Base-by-base conservation (phyloP, 2,888 invertebrate genomes). In the Ditula angustiorana region DNA sequence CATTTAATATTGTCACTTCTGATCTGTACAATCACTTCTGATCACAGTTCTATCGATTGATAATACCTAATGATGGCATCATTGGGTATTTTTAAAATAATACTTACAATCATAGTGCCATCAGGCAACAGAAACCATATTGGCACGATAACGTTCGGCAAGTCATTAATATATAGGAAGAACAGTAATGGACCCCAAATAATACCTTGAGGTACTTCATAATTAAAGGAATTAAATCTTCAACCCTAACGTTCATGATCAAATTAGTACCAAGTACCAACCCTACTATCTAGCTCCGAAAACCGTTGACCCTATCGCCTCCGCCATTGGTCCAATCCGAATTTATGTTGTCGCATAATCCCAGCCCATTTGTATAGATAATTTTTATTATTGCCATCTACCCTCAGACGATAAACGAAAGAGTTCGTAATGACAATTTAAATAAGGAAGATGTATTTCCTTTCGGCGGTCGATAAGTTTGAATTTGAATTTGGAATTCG, bases 331-430 rank as follows among this genome's bases (percentile, higher is more conserved):
- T 81, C 85, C 83, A 86, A 90, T 88, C 88, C 88, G 88, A 92
- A 92, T 92, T 92, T 92, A 92, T 92, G 92, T 91, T 89, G 87
- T 74, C 82, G 82, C 90, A 90, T 92, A 92, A 92, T 92, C 92
- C 92, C 76, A 81, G 74, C 86, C 92, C 91, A 92, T 92, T 92
- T 92, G 92, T 92, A 92, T 92, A 92, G 92, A 92, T 92, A 92
- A 92, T 92, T 92, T 92, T 92, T 92, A 92, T 92, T 92, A 92
- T 92, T 92, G 92, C 91, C 90, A 92, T 92, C 91, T 83, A 76
- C 81, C 87, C 89, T 85, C 86, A 78, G 81, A 82, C 86, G 89
- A 90, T 91, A 90, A 88, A 86, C 84, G 89, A 92, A 92, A 92
- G 91, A 92, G 91, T 92, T 92, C 89, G 90, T 91, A 92, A 92